Conservation (phyloP, 2,888 invertebrate genomes). For the Idaea dimidiata region DNA sequence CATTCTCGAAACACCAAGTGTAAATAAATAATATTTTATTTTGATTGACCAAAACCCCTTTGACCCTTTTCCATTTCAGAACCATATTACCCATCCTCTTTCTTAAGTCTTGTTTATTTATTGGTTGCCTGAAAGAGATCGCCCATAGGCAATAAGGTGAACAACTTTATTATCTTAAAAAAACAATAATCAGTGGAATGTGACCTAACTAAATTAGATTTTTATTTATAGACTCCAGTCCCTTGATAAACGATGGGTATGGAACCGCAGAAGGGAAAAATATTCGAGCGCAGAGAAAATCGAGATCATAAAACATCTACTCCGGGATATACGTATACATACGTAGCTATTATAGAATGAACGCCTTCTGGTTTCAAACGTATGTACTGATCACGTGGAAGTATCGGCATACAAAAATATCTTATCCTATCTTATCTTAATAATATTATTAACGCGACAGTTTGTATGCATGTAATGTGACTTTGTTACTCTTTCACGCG, state of each 20-base stretch:
- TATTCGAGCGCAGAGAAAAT: conserved; percentile 16
- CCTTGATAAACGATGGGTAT: conserved; percentile 28
- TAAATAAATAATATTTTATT: too few relatives aligned
- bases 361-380: background rate
- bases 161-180: background rate
- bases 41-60: too few relatives aligned
- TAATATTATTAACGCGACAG: too few relatives aligned
- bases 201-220: conserved; percentile 34
- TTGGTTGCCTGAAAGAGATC: too few relatives aligned
- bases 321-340: background rate
- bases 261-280: conserved; percentile 6
- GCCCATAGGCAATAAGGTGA: too few relatives aligned
- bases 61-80: too few relatives aligned
- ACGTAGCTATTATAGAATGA: background rate
- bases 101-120: too few relatives aligned
- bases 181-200: conserved; percentile 30
- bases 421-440: too few relatives aligned
- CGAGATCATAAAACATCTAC: conserved; percentile 18
- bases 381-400: background rate
- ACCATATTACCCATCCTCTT: too few relatives aligned
- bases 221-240: conserved; percentile 30
- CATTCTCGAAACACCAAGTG: too few relatives aligned
- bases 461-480: too few relatives aligned
- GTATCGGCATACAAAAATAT: background rate
- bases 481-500: too few relatives aligned